Percentiles rank a stretch among this genome's conserved stretches.
phyloP scores from a whole-genome alignment of 2,888 invertebrate species.

The Lepidocyrtinus sp. region DNA sequence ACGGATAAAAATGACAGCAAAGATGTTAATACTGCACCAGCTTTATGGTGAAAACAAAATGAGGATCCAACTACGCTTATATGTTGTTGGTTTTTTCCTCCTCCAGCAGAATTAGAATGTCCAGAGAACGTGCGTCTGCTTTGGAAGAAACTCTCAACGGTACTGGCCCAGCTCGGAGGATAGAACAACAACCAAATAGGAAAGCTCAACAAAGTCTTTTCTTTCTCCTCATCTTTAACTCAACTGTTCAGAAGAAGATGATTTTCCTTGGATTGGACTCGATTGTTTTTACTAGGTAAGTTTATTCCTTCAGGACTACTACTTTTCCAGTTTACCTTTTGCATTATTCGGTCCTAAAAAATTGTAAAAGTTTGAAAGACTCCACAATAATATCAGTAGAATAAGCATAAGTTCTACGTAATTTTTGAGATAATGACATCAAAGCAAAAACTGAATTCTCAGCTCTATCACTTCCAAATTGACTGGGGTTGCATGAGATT shows the following conservation, averaged over 20 bases:
- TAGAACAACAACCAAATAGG: slow-evolving; percentile 37
- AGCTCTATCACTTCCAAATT: too few relatives aligned
- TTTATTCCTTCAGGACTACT: not conserved
- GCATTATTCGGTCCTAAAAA: not conserved
- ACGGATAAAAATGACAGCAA: too few relatives aligned
- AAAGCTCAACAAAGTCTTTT: not conserved
- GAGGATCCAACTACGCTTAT: not conserved
- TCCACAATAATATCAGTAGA: too few relatives aligned
- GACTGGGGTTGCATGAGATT: not conserved
- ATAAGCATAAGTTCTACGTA: too few relatives aligned
- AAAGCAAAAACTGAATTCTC: too few relatives aligned
- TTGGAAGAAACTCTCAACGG: slow-evolving; percentile 46
- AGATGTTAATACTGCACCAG: too few relatives aligned
- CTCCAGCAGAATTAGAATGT: not conserved
- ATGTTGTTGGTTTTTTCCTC: not conserved
- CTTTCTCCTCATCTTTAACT: not conserved
- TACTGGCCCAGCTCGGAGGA: slow-evolving; percentile 32
- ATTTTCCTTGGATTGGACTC: not conserved
- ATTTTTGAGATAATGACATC: too few relatives aligned
- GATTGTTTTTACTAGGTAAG: too few relatives aligned
- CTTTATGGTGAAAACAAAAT: not conserved
- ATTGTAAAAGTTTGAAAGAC: too few relatives aligned
- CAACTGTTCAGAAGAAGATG: not conserved
- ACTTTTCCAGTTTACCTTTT: slow-evolving; percentile 12
- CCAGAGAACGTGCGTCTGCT: slow-evolving; percentile 44